These are phyloP conservation scores for Latrodectus geometricus DNA, from an alignment of 1,140 invertebrate genomes.

Conservation along the genomic window DNA sequence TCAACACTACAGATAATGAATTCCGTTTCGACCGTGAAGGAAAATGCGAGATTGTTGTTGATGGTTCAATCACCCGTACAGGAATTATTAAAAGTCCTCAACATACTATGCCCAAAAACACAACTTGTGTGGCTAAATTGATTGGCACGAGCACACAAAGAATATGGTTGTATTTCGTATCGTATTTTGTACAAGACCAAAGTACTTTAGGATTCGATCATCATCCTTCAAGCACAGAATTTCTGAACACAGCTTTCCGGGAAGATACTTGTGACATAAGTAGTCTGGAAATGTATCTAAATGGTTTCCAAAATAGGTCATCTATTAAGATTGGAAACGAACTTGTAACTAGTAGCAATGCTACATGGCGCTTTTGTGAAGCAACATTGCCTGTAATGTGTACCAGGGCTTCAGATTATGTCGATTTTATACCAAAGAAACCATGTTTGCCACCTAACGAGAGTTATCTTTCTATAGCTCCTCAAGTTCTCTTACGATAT, in stretches of 20 bases:
- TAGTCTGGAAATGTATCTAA: conserved; percentile 59
- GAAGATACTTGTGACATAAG: conserved; percentile 63
- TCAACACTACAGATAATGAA: background rate
- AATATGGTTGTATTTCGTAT: conserved; percentile 86
- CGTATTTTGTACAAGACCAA: conserved; percentile 64
- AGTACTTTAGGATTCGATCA: conserved; percentile 59
- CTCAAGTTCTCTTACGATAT: conserved; percentile 59
- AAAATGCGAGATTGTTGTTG: conserved; percentile 86
- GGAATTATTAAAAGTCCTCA: conserved; percentile 82
- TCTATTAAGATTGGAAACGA: background rate
- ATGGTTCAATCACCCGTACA: conserved; percentile 79
- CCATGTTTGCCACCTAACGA: conserved; percentile 63
- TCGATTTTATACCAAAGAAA: conserved; percentile 52
- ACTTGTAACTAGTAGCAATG: background rate
- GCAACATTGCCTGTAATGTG: conserved; percentile 64
- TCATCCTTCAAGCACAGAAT: conserved; percentile 49
- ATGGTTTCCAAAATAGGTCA: background rate
- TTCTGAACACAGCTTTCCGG: background rate
- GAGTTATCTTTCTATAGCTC: conserved; percentile 63
- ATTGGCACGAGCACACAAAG: conserved; percentile 77
- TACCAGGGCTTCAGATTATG: conserved; percentile 62
- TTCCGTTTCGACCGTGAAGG: conserved; percentile 72
- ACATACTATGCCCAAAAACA: conserved; percentile 85
- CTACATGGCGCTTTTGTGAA: conserved; percentile 62
- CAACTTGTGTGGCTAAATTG: conserved; percentile 86